Evolutionary conservation across 2,888 invertebrate species (phyloP), one percentile per base, ranked within the genome.

Genomic region (Drosophila phalerata): DNA sequence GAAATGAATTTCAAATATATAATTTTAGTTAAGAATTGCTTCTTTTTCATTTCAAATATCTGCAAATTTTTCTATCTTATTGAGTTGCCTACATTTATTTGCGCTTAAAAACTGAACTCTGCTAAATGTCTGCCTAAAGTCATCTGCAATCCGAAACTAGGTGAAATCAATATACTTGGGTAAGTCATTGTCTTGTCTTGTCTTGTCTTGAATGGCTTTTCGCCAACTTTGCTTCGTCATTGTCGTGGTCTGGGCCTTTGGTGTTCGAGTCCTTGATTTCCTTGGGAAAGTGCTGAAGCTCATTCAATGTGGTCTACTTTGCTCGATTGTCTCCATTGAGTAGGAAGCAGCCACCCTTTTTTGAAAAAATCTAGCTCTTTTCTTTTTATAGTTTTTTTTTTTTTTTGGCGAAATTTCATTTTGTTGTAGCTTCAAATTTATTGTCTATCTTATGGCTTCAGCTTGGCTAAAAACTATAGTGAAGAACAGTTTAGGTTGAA

Each of bases 121-220:
- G 43, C 42, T 56, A 68, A 64, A 43, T 28, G 28, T 19, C 40
- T 45, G 56, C 42, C 53, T 52, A 40, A 43, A 60, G 49, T 55
- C 64, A 60, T 60, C 52, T 75, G 34, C 38, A 70, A 63, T 71
- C 13, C 34, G 56, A 75, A 87, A 80, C 74, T 85, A 85, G 85
- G 77, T 73, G 79, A 85, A 87, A 85, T 85, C 85, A 83, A 85
- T 85, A 87, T 76, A 51, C 74, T 72, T 65, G 5, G 5, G 13
- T 34, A 65, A 82, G 63, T 77, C 77, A 82, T 86, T 86, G 77
- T 81, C 72, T 65, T 69, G 66, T 49, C 66, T 86, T 86, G 77
- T 81, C 72, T 65, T 69, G 66, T 49, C 66, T 38, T 75, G 51
- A 43, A 17, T n/a, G 19, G 49, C 52, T 15, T 48, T 32, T 15